Base-by-base conservation (phyloP, 1,140 invertebrate genomes). In the Ips nitidus region DNA sequence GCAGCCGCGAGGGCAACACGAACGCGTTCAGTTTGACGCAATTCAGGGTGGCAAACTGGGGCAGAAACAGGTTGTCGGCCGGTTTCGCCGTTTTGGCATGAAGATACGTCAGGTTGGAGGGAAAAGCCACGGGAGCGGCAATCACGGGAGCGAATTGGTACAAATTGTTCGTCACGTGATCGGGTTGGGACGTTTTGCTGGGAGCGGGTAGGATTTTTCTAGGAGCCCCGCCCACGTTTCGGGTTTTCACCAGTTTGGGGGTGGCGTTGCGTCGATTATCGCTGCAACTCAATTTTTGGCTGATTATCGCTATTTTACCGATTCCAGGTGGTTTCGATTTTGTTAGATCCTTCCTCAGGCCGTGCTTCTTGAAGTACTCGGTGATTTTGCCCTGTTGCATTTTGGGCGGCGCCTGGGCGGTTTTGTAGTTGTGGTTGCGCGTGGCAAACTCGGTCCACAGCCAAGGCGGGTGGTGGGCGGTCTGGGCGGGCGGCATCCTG, bases 341-440 rank as follows among this genome's bases (percentile, higher is more conserved):
- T 2, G 69, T 63, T 8, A 65, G n/a, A 43, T 70, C 65, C 43
- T 72, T 69, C 37, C 56, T 66, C n/a, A 70, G 52, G 50, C 62
- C 84, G 74, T 87, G 85, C 79, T 92, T 92, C 74, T 90, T 92
- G 74, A 92, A 93, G 77, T 90, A 93, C 75, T 92, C 90, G 1
- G 91, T 93, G 74, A 93, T 93, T 75, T 90, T 89, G 2, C 85
- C 86, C 75, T 87, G 74, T 74, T 77, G 77, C 71, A 76, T 61
- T 71, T 79, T 75, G 4, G 80, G 73, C 58, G 77, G 74, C 8
- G 76, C 76, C 75, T 82, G 80, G 63, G 43, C 66, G 4, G 47
- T 43, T 57, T 45, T 53, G 52, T 50, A 47, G 45, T 70, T 63
- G 56, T 66, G 47, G 55, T 69, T 71, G 42, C 71, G 72, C 59